Base-by-base conservation (phyloP, 2,888 invertebrate genomes). In the Monochamus alternatus region DNA sequence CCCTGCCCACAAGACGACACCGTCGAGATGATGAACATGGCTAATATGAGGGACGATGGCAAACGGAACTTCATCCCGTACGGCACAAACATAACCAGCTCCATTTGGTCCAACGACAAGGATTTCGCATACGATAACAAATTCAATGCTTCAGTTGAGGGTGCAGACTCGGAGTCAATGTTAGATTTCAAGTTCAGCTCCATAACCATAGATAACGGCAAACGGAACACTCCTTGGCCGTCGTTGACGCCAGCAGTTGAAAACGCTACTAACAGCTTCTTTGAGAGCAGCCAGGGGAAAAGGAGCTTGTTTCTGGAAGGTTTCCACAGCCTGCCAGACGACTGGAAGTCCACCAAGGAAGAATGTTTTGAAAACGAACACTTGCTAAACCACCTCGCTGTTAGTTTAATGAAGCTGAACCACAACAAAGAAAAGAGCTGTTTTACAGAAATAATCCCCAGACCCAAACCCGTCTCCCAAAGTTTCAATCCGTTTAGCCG, bases 391-490 rank as follows among this genome's bases (percentile, higher is more conserved):
- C 68, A 77, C 9, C 51, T 80, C 12, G 79, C 81, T 9, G 79
- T 81, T 12, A 88, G 87, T 80, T 90, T 92, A 84, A 88, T 91
- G 81, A 91, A 91, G 77, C 87, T 93, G 86, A 93, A 92, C 86
- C 92, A 93, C 86, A 91, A 91, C 86, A 91, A 91, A 83, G 91
- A 91, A 77, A 88, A 89, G 80, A 93, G 93, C 87, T 91, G 91
- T 79, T 94, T 93, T 88, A 91, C 88, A 66, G 92, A 93, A 87
- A 92, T 93, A 69, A 89, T 91, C 77, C 90, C 90, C 7, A 87
- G 86, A 73, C 75, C 81, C 65, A 74, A 63, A 8, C 5, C 62
- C 30, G 12, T 30, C n/a, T 70, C 77, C 75, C 63, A 75, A 59
- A 9, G 22, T 43, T 80, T 75, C 52, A 78, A 76, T 59, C 80